These are phyloP conservation scores for Tortrix viridana DNA, from an alignment of 2,888 invertebrate species.

Conservation along the genomic window DNA sequence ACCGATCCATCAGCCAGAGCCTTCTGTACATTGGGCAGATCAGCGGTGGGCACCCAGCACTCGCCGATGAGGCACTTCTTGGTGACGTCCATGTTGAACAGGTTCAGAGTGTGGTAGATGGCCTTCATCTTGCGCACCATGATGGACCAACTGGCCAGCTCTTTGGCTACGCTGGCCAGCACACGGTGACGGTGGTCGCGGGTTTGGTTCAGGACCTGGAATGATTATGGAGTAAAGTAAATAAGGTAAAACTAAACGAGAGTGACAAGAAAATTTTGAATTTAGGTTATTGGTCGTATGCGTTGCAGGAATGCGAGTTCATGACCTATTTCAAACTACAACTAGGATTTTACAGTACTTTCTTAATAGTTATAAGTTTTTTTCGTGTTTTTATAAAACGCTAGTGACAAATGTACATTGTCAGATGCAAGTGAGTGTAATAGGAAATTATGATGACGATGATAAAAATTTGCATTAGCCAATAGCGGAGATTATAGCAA, in stretches of 20 bases:
- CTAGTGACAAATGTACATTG: no score
- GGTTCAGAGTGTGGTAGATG: conserved; percentile 94
- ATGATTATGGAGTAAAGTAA: conserved; percentile 3
- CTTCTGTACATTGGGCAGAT: conserved; percentile 89
- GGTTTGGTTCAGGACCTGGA: conserved; percentile 94
- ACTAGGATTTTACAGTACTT: no score
- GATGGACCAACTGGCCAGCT: conserved; percentile 94
- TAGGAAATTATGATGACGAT: no score
- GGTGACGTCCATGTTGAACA: conserved; percentile 94
- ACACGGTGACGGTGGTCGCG: conserved; percentile 96
- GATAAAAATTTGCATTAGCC: no score
- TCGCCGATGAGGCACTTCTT: conserved; percentile 94
- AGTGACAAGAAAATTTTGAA: not conserved
- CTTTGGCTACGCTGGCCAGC: conserved; percentile 93
- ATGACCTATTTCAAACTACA: no score
- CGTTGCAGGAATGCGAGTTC: no score
- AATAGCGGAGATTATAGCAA: no score
- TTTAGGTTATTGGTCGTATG: no score
- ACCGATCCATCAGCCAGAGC: conserved; percentile 92
- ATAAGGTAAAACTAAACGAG: not conserved
- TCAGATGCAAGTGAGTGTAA: no score
- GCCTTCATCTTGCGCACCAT: conserved; percentile 97
- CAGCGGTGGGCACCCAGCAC: conserved; percentile 91
- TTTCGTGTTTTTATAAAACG: no score
- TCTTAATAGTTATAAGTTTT: no score